A percentile compares a stretch with the other conserved stretches of the same genome.
Conservation (phyloP, 1,140 invertebrate species). For the Heterodera schachtii region DNA sequence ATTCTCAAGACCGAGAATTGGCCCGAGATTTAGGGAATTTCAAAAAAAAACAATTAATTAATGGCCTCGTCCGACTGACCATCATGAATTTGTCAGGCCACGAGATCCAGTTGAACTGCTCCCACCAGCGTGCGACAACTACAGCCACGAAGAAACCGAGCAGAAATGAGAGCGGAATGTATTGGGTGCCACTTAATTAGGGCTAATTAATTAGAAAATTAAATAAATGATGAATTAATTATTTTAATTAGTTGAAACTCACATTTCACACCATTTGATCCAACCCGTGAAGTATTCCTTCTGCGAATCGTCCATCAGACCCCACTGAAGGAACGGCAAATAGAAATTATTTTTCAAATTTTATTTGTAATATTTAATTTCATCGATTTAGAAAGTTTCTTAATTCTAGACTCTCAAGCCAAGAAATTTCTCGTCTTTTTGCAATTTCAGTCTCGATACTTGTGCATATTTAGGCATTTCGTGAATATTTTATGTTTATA, state of each 20-base stretch:
- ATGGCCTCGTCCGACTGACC: slow-evolving; percentile 3
- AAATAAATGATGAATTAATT: too few relatives aligned
- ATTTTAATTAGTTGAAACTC: background rate
- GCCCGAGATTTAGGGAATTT: too few relatives aligned
- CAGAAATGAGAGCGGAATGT: slow-evolving; percentile 64
- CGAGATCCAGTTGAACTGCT: slow-evolving; percentile 65
- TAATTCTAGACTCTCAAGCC: too few relatives aligned
- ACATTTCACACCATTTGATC: slow-evolving; percentile 62
- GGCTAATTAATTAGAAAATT: too few relatives aligned
- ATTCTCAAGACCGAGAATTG: too few relatives aligned
- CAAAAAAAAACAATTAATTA: too few relatives aligned
- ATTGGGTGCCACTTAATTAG: slow-evolving; percentile 53
- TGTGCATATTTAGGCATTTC: too few relatives aligned
- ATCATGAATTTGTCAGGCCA: slow-evolving; percentile 66
- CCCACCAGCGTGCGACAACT: slow-evolving; percentile 65
- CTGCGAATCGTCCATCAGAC: slow-evolving; percentile 63
- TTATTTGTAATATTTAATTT: background rate
- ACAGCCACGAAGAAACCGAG: slow-evolving; percentile 66
- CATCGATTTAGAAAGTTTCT: too few relatives aligned
- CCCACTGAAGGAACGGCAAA: slow-evolving; percentile 54
- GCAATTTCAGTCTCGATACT: too few relatives aligned
- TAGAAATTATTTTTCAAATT: background rate
- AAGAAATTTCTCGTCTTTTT: too few relatives aligned
- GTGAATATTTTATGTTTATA: too few relatives aligned
- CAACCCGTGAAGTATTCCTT: slow-evolving; percentile 66